A percentile compares a stretch with the other conserved stretches of the same genome.
Evolutionary conservation across 2,113 vertebrate genomes (phyloP).

Genomic region (Collichthys lucidus): DNA sequence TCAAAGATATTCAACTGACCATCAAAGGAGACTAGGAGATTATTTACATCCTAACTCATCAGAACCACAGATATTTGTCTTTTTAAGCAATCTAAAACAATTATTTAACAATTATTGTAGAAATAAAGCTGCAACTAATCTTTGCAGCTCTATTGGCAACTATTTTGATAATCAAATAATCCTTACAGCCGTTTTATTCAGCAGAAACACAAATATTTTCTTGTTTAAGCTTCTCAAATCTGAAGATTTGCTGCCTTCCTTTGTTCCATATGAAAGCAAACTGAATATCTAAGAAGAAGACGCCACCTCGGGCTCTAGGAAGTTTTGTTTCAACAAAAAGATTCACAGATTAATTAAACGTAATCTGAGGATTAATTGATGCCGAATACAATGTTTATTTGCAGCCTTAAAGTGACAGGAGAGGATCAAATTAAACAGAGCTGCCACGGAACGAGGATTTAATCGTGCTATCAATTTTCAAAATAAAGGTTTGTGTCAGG

Average conservation of each 20-base stretch:
- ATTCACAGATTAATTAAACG: background rate
- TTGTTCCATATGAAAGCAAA: background rate
- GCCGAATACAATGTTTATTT: conserved; percentile 6
- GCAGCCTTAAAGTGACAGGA: conserved; percentile 2
- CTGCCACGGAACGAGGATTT: background rate
- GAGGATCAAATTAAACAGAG: conserved; percentile 4
- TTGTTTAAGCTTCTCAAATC: background rate
- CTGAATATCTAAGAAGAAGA: background rate
- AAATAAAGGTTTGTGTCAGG: conserved; percentile 43
- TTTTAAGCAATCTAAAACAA: background rate
- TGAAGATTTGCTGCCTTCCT: background rate
- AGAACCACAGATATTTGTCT: background rate
- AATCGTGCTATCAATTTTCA: background rate
- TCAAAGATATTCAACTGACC: background rate
- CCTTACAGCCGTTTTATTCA: background rate
- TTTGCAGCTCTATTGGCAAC: background rate
- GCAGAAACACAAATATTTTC: background rate
- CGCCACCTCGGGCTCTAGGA: background rate
- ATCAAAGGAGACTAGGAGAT: background rate
- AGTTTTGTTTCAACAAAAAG: background rate
- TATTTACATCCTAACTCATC: background rate
- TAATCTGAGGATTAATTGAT: background rate
- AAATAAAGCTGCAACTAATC: background rate
- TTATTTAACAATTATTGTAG: background rate
- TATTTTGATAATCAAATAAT: background rate